Percentiles rank a stretch among this genome's conserved stretches.
Conservation (phyloP, 2,888 invertebrate genomes). For the Drepana falcataria region DNA sequence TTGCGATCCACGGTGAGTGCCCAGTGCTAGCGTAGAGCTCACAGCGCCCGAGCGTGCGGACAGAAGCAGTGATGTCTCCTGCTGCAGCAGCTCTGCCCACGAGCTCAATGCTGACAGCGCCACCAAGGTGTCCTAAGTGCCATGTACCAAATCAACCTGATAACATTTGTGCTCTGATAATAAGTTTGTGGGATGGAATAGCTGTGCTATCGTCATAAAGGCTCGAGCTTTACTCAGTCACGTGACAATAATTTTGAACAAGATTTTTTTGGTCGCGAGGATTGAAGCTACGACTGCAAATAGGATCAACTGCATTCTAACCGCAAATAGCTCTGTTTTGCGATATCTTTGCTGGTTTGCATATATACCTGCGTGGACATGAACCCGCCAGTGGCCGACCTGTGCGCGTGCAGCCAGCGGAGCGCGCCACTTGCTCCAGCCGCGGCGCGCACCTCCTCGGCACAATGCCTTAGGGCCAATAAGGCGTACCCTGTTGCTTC, state of each 20-base stretch:
- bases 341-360: too few species aligned
- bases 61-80: conserved; percentile 44
- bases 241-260: too few species aligned
- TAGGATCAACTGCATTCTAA: too few species aligned
- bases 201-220: too few species aligned
- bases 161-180: too few species aligned
- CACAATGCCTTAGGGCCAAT: conserved; percentile 62
- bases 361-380: conserved; percentile 82
- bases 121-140: conserved; percentile 75
- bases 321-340: too few species aligned
- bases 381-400: conserved; percentile 84
- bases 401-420: conserved; percentile 85
- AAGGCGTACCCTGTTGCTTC: conserved; percentile 85
- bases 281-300: too few species aligned
- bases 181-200: too few species aligned
- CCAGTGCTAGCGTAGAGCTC: neutral
- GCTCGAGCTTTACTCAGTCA: too few species aligned
- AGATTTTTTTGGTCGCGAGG: too few species aligned
- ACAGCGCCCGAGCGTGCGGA: conserved; percentile 19
- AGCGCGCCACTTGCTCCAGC: conserved; percentile 71
- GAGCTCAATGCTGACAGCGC: conserved; percentile 76
- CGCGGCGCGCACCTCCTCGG: conserved; percentile 76
- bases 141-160: too few species aligned
- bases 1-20: conserved; percentile 33
- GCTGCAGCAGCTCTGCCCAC: conserved; percentile 49